phyloP scores from a whole-genome alignment of 2,113 vertebrate genomes.

The Jaculus jaculus region DNA sequence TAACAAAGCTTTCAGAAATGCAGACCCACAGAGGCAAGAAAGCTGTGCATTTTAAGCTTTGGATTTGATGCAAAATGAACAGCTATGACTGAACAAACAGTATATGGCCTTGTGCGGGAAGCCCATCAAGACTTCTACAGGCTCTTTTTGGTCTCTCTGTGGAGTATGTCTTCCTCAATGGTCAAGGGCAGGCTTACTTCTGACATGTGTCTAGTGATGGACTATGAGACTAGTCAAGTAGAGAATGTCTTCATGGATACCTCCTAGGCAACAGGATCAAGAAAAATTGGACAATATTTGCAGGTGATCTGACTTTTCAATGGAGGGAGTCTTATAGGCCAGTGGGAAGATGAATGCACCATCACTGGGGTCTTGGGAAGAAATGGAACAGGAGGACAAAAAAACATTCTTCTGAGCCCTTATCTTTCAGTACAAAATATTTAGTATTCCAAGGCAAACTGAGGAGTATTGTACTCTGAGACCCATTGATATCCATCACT shows the following conservation, averaged over 20 bases:
- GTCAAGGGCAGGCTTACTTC: neutral
- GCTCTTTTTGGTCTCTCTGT: neutral
- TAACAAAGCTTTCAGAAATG: neutral
- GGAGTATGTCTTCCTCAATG: neutral
- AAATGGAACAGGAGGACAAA: neutral
- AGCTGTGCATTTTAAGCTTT: neutral
- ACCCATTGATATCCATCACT: neutral
- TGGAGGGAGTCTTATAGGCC: neutral
- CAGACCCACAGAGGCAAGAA: neutral
- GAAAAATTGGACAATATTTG: neutral
- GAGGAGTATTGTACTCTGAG: neutral
- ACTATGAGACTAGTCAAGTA: neutral
- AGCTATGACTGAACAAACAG: too few relatives aligned
- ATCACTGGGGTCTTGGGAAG: neutral
- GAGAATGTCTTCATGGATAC: neutral
- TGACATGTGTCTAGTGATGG: too few relatives aligned
- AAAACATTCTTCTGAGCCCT: neutral
- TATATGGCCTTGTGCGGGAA: neutral
- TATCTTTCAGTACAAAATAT: neutral
- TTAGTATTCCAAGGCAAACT: too few relatives aligned
- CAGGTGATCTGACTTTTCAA: neutral
- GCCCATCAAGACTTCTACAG: too few relatives aligned
- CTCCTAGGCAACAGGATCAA: too few relatives aligned
- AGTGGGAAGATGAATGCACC: neutral
- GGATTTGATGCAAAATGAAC: neutral